Evolutionary conservation across 2,888 invertebrate species (phyloP).

Genomic region (Lycocerus yunnanus): DNA sequence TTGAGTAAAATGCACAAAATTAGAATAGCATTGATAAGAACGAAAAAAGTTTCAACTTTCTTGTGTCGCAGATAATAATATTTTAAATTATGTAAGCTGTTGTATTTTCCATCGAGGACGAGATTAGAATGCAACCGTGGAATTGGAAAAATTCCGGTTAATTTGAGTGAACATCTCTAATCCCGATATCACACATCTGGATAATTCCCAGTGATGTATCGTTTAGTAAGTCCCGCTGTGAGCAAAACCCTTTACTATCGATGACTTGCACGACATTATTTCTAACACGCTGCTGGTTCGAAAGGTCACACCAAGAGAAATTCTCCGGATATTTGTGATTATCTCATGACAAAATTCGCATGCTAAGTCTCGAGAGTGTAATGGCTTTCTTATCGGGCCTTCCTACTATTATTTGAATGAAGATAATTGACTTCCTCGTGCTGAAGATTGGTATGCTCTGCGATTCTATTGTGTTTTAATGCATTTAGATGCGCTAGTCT

Average conservation of each 20-base stretch:
- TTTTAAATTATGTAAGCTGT: too few relatives aligned
- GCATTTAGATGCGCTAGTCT: slow-evolving; percentile 28
- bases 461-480: slow-evolving; percentile 26
- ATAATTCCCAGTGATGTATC: slow-evolving; percentile 37
- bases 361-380: slow-evolving; percentile 19
- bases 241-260: slow-evolving; percentile 24
- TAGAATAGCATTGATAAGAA: not conserved
- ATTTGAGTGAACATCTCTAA: slow-evolving; percentile 27
- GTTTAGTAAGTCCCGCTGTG: slow-evolving; percentile 26
- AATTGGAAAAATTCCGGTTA: slow-evolving; percentile 17
- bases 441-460: slow-evolving; percentile 25
- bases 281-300: slow-evolving; percentile 18
- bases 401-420: slow-evolving; percentile 17
- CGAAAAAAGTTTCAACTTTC: not conserved
- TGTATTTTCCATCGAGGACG: too few relatives aligned
- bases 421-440: slow-evolving; percentile 30
- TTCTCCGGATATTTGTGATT: slow-evolving; percentile 28
- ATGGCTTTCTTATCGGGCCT: slow-evolving; percentile 27
- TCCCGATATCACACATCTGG: slow-evolving; percentile 35
- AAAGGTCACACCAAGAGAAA: slow-evolving; percentile 18
- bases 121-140: not conserved
- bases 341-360: slow-evolving; percentile 27
- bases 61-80: too few relatives aligned
- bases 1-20: not conserved
- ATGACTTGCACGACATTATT: slow-evolving; percentile 26